Percentiles rank a stretch among this genome's conserved stretches.
Conservation (phyloP, 2,888 invertebrate genomes). For the Thecocarcelia acutangulata region DNA sequence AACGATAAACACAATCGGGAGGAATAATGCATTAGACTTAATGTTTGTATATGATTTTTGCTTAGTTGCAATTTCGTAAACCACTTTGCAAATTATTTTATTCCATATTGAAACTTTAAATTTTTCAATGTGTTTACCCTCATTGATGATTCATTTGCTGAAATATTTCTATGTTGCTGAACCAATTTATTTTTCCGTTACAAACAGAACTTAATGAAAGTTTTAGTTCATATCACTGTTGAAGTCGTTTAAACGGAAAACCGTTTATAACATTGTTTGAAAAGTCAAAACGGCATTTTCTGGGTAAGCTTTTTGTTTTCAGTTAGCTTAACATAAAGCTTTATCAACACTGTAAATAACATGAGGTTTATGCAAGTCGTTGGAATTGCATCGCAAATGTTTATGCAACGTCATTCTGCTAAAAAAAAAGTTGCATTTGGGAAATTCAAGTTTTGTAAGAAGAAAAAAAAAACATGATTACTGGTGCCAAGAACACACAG, state of each 20-base stretch:
- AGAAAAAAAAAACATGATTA: not conserved
- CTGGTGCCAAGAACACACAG: not conserved
- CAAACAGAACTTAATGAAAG: no score
- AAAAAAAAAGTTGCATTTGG: not conserved
- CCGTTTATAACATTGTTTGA: not conserved
- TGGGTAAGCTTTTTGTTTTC: conserved; percentile 25
- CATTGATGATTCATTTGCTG: no score
- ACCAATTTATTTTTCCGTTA: no score
- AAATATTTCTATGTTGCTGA: no score
- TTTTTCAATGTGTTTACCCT: no score
- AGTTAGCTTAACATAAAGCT: conserved; percentile 38
- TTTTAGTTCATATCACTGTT: no score
- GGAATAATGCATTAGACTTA: no score
- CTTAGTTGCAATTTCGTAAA: no score
- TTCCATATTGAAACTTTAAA: no score
- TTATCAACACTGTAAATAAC: conserved; percentile 43
- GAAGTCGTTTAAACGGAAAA: not conserved
- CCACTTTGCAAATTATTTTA: no score
- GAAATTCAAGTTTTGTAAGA: not conserved
- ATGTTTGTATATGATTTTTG: no score
- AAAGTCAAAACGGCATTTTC: not conserved
- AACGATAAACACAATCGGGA: no score
- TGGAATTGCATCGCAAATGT: not conserved
- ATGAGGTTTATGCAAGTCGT: conserved; percentile 2
- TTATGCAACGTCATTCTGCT: conserved; percentile 2